A percentile compares a stretch with the other conserved stretches of the same genome.
Conservation (phyloP, 2,797 vertebrate species). For the Chiroxiphia lanceolata region DNA sequence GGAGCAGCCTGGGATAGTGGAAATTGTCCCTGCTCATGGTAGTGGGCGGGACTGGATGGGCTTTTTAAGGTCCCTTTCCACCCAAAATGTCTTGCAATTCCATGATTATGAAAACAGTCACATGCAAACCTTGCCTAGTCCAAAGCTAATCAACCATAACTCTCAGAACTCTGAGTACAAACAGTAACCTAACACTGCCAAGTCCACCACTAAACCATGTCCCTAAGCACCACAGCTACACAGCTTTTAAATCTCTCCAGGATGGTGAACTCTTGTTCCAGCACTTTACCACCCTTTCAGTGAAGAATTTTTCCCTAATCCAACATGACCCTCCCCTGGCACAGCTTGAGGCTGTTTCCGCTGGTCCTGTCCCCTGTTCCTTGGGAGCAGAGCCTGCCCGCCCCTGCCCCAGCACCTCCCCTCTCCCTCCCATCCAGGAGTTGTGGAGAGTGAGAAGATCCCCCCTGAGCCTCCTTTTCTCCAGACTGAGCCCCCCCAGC, state of each 20-base stretch:
- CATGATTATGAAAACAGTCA: background rate
- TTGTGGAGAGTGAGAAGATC: background rate
- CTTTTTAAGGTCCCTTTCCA: background rate
- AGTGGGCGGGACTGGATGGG: background rate
- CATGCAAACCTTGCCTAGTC: background rate
- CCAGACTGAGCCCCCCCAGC: too few relatives aligned
- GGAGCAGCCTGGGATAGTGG: background rate
- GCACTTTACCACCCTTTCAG: background rate
- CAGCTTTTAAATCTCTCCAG: background rate
- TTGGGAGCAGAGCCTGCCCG: background rate
- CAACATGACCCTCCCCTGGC: background rate
- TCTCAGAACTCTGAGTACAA: background rate
- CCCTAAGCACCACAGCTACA: background rate
- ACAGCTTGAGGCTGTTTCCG: background rate
- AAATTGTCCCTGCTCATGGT: background rate
- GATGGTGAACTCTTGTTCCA: background rate
- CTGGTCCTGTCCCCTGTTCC: background rate
- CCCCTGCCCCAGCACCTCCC: too few relatives aligned
- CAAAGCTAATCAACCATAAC: background rate
- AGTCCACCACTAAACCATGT: background rate
- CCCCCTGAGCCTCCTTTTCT: background rate
- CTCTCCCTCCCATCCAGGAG: background rate
- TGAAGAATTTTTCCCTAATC: background rate
- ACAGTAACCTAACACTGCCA: background rate
- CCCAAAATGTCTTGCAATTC: background rate